phyloP scores from a whole-genome alignment of 2,888 invertebrate genomes.

The Clistopyga incitator region DNA sequence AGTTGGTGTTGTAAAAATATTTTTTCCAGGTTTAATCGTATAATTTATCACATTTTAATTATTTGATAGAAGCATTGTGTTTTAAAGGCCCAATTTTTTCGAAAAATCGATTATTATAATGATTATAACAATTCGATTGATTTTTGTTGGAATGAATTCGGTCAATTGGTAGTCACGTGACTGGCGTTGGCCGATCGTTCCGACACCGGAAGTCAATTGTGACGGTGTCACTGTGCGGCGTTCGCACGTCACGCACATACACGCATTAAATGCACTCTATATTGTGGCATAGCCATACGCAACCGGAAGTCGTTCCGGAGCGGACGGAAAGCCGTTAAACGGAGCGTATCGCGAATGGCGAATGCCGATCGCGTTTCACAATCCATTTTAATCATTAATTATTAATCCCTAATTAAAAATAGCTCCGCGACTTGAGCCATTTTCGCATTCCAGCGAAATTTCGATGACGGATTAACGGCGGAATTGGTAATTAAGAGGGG shows the following conservation, averaged over 20 bases:
- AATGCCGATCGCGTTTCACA: conserved; percentile 29
- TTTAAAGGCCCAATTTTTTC: too few relatives aligned
- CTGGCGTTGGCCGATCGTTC: conserved; percentile 27
- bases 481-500: conserved; percentile 20
- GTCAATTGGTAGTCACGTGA: conserved; percentile 3
- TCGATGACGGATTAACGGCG: background rate
- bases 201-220: conserved; percentile 62
- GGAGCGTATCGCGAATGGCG: conserved; percentile 72
- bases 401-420: conserved; percentile 1
- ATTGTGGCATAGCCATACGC: conserved; percentile 72
- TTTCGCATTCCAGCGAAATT: background rate
- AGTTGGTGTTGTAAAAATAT: too few relatives aligned
- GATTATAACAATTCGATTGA: background rate
- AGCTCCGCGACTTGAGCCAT: conserved; percentile 2
- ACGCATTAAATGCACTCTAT: conserved; percentile 9
- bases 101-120: background rate
- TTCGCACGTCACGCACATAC: conserved; percentile 14
- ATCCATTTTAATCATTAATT: background rate
- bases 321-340: conserved; percentile 79
- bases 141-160: background rate
- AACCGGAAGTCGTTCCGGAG: conserved; percentile 76
- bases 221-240: conserved; percentile 2
- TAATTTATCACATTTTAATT: too few relatives aligned
- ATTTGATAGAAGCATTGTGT: too few relatives aligned
- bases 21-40: too few relatives aligned